phyloP scores from a whole-genome alignment of 2,113 vertebrate species.

The Callorhinus ursinus region DNA sequence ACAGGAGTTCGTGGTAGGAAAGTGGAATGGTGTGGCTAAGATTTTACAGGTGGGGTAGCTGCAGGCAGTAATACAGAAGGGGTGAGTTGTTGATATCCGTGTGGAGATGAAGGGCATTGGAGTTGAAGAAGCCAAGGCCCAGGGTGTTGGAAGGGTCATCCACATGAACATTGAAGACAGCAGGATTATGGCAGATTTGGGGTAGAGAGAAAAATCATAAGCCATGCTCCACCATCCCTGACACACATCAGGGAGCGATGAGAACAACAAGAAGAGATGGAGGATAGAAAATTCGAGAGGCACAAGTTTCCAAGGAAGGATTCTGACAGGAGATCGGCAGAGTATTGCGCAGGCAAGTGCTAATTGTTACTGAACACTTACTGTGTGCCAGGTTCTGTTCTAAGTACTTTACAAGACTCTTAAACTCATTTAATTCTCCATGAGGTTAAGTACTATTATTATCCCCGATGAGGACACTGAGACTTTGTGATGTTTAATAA shows the following conservation, averaged over 20 bases:
- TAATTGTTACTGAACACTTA: background rate
- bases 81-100: background rate
- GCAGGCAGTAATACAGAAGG: background rate
- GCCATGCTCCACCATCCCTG: background rate
- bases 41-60: background rate
- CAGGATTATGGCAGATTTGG: background rate
- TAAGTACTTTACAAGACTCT: background rate
- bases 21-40: background rate
- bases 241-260: background rate
- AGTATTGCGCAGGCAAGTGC: background rate
- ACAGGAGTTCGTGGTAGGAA: background rate
- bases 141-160: background rate
- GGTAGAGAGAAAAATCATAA: background rate
- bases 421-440: background rate
- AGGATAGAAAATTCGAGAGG: background rate
- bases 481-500: background rate
- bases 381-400: background rate
- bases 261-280: background rate
- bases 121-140: background rate
- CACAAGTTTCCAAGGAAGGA: background rate
- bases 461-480: background rate
- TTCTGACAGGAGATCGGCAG: background rate
- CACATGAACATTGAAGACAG: background rate
- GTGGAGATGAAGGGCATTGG: background rate
- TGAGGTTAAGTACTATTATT: background rate